These are phyloP conservation scores for Ecdyonurus torrentis DNA, from an alignment of 2,888 invertebrate genomes.

Conservation along the genomic window DNA sequence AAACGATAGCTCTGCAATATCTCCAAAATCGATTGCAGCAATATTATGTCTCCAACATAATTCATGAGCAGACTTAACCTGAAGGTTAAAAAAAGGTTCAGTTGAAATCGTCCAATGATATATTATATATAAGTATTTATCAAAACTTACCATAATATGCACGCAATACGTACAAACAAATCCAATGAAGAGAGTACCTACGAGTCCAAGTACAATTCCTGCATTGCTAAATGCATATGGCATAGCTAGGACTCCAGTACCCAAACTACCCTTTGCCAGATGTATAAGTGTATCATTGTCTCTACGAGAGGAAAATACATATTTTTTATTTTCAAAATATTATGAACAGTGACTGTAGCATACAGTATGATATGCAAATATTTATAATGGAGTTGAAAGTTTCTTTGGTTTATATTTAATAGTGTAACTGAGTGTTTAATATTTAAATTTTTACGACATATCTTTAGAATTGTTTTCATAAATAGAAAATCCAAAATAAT, in stretches of 20 bases:
- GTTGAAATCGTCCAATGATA: neutral
- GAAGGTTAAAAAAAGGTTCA: conserved; percentile 9
- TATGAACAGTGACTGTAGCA: no score
- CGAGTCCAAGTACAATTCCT: neutral
- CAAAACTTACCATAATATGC: neutral
- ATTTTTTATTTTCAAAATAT: neutral
- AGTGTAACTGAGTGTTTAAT: no score
- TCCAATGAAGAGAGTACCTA: neutral
- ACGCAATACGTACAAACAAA: neutral
- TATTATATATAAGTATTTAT: neutral
- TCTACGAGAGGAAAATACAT: neutral
- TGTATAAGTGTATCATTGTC: neutral
- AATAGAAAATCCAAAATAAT: no score
- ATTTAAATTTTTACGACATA: no score
- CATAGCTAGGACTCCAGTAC: neutral
- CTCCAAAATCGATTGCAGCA: conserved; percentile 74
- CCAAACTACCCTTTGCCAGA: neutral
- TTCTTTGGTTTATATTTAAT: no score
- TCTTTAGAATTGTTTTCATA: no score
- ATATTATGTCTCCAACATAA: conserved; percentile 59
- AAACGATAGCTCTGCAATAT: conserved; percentile 80
- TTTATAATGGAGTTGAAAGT: no score
- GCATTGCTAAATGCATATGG: neutral
- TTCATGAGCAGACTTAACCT: conserved; percentile 48
- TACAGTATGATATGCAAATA: no score